phyloP scores from a whole-genome alignment of 2,113 vertebrate genomes.

The Hymenochirus boettgeri region DNA sequence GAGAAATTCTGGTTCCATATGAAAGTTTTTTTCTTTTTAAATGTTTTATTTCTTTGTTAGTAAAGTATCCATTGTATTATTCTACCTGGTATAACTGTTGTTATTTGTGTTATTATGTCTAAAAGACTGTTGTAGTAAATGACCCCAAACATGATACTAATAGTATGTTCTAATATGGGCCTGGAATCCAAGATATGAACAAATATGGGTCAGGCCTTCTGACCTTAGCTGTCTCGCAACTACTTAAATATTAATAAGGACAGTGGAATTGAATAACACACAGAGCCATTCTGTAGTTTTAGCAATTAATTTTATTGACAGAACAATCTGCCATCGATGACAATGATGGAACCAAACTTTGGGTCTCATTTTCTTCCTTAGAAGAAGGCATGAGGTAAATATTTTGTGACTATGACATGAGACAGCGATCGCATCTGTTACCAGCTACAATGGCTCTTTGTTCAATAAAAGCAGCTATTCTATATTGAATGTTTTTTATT shows the following conservation, averaged over 20 bases:
- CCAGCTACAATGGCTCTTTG: not conserved
- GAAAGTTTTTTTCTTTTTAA: too few relatives aligned
- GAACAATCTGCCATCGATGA: conserved; percentile 45
- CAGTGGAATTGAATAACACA: conserved; percentile 48
- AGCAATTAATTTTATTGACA: conserved; percentile 60
- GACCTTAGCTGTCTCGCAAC: conserved; percentile 46
- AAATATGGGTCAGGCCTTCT: conserved; percentile 48
- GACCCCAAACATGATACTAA: not conserved
- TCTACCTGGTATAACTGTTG: not conserved
- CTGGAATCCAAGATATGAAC: conserved; percentile 32
- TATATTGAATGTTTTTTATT: not conserved
- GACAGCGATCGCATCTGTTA: not conserved
- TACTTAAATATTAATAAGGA: conserved; percentile 56
- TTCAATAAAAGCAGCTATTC: not conserved
- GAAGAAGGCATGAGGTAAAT: not conserved
- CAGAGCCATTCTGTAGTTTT: conserved; percentile 50
- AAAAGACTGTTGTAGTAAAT: not conserved
- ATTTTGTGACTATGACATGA: not conserved
- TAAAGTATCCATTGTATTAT: not conserved
- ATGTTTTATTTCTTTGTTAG: not conserved
- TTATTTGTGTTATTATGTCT: not conserved
- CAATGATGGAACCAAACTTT: conserved; percentile 18
- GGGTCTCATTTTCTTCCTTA: conserved; percentile 9
- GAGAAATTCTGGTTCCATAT: too few relatives aligned
- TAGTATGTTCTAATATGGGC: not conserved